Evolutionary conservation across 2,888 invertebrate genomes (phyloP), one percentile per base, ranked within the genome.

Genomic region (Augochlorella aurata): DNA sequence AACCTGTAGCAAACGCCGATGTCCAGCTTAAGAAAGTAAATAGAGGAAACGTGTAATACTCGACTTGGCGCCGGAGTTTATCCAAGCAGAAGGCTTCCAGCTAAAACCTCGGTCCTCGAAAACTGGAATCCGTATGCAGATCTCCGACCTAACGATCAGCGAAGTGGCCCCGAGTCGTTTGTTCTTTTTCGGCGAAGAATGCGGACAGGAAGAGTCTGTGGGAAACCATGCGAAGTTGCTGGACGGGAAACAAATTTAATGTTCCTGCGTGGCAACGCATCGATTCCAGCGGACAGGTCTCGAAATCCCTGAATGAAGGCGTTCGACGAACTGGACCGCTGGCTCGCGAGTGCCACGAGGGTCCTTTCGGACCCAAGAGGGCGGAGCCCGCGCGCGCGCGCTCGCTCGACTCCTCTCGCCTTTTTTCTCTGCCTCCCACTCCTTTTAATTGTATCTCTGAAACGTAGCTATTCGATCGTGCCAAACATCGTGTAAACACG

Each of bases 401-500:
- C n/a, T 77, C 81, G 83, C 78, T 74, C 69, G 74, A 58, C 81
- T 77, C 52, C 74, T 70, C 66, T 72, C 18, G 50, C 49, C 18
- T 66, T 77, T 68, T 77, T 77, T 69, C 74, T 70, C 65, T 81
- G 63, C 61, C 49, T 77, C 61, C 75, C 73, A 52, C 66, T 83
- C 63, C 79, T 86, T 85, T 88, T 83, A 88, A 87, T 85, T 87
- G 87, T 88, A 87, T 88, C 86, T 82, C 82, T 45, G 49, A 81
- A 83, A 82, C 86, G 74, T 74, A 90, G 86, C 85, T 86, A 88
- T 89, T 87, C 83, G 85, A 88, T 89, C 86, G 80, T 82, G 82
- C 83, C 83, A 76, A 81, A 81, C 85, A 81, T 74, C 71, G 71
- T 85, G 84, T 84, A 88, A 88, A 87, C 87, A 83, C 83, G 79